A percentile compares a stretch with the other conserved stretches of the same genome.
Evolutionary conservation across 2,113 vertebrate species (phyloP).

Genomic region (Tympanuchus pallidicinctus): DNA sequence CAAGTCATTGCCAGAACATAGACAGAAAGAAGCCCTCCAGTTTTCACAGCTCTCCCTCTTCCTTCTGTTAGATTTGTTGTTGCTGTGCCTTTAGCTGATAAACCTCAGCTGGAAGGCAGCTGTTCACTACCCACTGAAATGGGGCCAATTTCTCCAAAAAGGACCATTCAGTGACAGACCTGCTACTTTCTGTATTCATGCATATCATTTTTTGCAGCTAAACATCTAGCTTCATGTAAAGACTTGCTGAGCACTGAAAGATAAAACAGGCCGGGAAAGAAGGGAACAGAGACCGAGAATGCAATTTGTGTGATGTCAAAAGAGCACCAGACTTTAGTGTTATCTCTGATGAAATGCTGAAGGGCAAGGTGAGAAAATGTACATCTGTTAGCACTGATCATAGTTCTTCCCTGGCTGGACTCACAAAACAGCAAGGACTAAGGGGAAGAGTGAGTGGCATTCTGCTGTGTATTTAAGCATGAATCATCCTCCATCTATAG

Average conservation of each 20-base stretch:
- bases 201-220: neutral
- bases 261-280: neutral
- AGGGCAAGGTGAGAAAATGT: neutral
- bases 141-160: neutral
- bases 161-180: neutral
- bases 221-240: neutral
- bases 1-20: neutral
- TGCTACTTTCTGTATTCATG: neutral
- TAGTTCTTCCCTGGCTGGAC: neutral
- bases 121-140: neutral
- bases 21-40: neutral
- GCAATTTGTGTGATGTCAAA: neutral
- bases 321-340: neutral
- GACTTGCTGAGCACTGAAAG: constrained; percentile 12
- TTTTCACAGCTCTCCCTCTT: neutral
- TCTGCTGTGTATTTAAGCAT: constrained; percentile 26
- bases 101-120: neutral
- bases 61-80: neutral
- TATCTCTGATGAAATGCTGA: constrained; percentile 4
- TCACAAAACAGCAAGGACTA: neutral
- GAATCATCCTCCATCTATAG: constrained; percentile 54
- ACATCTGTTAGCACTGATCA: constrained; percentile 10
- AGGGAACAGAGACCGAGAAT: neutral
- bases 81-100: constrained; percentile 12
- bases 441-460: constrained; percentile 17